A percentile compares a stretch with the other conserved stretches of the same genome.
Conservation (phyloP, 2,888 invertebrate genomes). For the Drosophila imparisetae region DNA sequence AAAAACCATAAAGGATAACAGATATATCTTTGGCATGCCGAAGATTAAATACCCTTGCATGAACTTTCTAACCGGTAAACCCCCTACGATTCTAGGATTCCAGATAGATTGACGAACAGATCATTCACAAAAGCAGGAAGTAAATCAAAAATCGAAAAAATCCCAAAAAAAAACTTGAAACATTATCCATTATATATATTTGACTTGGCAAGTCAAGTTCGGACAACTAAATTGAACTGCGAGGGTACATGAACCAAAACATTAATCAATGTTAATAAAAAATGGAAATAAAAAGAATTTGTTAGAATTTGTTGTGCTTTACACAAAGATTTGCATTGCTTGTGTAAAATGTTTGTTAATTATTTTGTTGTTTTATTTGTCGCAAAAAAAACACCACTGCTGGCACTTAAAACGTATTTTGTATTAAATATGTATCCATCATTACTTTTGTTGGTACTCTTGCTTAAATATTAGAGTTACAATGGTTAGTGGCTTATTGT, state of each 20-base stretch:
- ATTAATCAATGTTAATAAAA: constrained; percentile 40
- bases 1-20: constrained; percentile 13
- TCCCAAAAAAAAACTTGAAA: neutral
- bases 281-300: constrained; percentile 67
- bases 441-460: constrained; percentile 8
- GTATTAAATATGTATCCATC: constrained; percentile 58
- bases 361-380: constrained; percentile 61
- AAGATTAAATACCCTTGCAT: constrained; percentile 36
- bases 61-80: neutral
- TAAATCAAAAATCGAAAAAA: neutral
- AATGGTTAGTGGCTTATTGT: constrained; percentile 60
- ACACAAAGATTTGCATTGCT: constrained; percentile 51
- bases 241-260: constrained; percentile 18
- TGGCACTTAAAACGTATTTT: constrained; percentile 55
- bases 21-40: constrained; percentile 25
- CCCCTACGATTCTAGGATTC: neutral
- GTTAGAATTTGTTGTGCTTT: constrained; percentile 63
- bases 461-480: constrained; percentile 48
- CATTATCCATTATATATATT: no score
- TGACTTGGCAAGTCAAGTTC: neutral
- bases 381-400: constrained; percentile 24
- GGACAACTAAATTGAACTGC: constrained; percentile 1
- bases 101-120: neutral
- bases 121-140: neutral
- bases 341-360: constrained; percentile 61